Base-by-base conservation (phyloP, 2,888 invertebrate species). In the Brachyptera risi region DNA sequence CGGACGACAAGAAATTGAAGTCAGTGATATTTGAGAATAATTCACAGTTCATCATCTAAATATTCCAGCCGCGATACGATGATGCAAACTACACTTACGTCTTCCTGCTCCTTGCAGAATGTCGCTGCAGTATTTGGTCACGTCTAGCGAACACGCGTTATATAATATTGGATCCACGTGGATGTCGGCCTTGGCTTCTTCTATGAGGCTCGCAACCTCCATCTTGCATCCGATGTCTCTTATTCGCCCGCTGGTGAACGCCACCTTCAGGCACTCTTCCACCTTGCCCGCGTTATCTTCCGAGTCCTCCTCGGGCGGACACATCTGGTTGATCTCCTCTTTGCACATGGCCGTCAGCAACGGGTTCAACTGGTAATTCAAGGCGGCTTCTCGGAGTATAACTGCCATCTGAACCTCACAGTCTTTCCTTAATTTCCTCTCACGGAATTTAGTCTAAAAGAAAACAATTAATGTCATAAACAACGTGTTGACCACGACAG, bases 141-240 rank as follows among this genome's bases (percentile, higher is more conserved):
- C 79, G 76, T 98, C 97, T 19, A 88, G 78, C 7, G 89, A 85
- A 73, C 98, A 99, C 0, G 93, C 90, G 65, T 88, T 82, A 73
- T 95, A 91, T 62, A 99, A 77, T 51, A 94, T 75, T 0, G 96
- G 96, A 78, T 99, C 98, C 1, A 93, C 91, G 68, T 97, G 92
- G 65, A 99, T 94, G 74, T 99, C 98, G 0, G 94, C 91, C 72
- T 90, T 87, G 0, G 90, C 87, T 73, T 92, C 91, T 70, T 92
- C 90, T 66, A 97, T 91, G 64, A 96, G 81, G 68, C 88, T 86
- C 0, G 92, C 92, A 19, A 98, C 87, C 78, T 96, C 94, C 64
- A 87, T 78, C 47, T 86, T 84, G 73, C 95, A 95, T 67, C 85
- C 86, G 7, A 83, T 82, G 31, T 87, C 86, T 64, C 85, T 83